A percentile compares a stretch with the other conserved stretches of the same genome.
Conservation (phyloP, 2,113 vertebrate species). For the Oreochromis spilurus region DNA sequence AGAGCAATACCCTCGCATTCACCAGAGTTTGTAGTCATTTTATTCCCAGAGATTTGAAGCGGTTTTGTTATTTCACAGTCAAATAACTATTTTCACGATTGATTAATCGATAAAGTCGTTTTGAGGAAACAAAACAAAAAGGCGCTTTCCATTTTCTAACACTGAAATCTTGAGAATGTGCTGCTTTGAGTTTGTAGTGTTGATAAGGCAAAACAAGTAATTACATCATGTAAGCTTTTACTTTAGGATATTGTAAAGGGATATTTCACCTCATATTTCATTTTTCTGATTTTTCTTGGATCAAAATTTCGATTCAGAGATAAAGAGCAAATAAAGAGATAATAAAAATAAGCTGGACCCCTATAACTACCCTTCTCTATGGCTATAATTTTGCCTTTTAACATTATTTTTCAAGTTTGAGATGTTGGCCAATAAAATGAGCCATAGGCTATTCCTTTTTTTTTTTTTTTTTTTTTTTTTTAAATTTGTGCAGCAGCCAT, state of each 20-base stretch:
- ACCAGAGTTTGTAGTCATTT: background rate
- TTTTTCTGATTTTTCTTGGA: background rate
- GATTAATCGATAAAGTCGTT: background rate
- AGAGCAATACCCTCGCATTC: background rate
- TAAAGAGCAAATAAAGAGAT: background rate
- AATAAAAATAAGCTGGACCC: background rate
- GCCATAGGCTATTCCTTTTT: constrained; percentile 9
- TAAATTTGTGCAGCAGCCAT: constrained; percentile 41
- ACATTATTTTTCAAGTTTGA: background rate
- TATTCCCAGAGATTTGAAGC: background rate
- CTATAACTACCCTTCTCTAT: background rate
- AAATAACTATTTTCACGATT: background rate
- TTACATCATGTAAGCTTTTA: background rate
- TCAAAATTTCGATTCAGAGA: background rate
- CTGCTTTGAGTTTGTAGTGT: background rate
- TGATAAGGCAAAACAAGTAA: background rate
- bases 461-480: background rate
- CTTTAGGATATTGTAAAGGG: background rate
- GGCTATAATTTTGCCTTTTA: background rate
- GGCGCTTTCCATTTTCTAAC: background rate
- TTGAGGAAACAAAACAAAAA: background rate
- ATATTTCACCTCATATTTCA: background rate
- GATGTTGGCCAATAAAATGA: constrained; percentile 1
- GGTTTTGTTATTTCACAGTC: background rate
- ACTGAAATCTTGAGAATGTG: background rate